Conservation (phyloP, 1,140 invertebrate species). For the Drosophila hydei region DNA sequence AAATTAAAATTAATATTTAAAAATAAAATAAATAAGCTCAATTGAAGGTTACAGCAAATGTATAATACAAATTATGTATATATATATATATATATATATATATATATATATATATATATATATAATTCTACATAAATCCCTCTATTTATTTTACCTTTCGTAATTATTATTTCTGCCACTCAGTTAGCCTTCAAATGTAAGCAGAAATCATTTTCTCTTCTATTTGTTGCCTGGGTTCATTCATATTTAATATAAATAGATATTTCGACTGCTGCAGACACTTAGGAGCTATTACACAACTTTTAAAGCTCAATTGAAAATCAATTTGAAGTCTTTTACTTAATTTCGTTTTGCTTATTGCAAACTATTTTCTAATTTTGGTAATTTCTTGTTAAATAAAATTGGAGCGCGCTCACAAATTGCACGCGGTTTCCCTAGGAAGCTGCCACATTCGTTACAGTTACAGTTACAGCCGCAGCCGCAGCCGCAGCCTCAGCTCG, state of each 20-base stretch:
- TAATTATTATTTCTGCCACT: too few relatives aligned
- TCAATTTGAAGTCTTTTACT: constrained; percentile 68
- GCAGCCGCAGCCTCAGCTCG: not conserved
- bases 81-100: too few relatives aligned
- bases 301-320: constrained; percentile 52
- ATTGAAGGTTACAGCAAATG: too few relatives aligned
- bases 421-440: constrained; percentile 46
- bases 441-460: constrained; percentile 59
- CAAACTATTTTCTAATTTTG: constrained; percentile 70
- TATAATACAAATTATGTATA: too few relatives aligned
- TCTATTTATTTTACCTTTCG: too few relatives aligned
- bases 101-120: too few relatives aligned
- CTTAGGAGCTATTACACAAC: constrained; percentile 50
- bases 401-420: constrained; percentile 62
- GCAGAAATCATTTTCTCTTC: too few relatives aligned
- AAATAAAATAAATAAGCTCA: too few relatives aligned
- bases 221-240: not conserved
- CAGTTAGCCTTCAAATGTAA: too few relatives aligned
- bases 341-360: constrained; percentile 46
- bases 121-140: too few relatives aligned
- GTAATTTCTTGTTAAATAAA: constrained; percentile 37
- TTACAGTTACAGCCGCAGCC: constrained; percentile 2
- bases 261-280: not conserved
- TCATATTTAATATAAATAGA: not conserved
- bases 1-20: too few relatives aligned